Conservation (phyloP, 2,113 vertebrate genomes). For the Dicerorhinus sumatrensis region DNA sequence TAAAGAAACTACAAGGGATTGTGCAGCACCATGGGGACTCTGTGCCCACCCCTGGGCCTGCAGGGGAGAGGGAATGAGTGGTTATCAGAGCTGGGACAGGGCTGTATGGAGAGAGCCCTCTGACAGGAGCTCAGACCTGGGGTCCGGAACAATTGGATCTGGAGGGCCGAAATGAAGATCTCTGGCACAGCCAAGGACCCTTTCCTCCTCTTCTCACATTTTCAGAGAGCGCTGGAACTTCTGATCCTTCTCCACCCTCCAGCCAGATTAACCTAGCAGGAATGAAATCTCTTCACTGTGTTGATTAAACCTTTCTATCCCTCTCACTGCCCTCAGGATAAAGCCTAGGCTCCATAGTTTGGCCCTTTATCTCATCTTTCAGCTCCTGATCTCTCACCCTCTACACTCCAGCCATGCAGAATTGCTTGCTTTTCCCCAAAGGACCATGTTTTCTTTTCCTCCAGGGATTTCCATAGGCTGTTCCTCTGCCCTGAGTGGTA, state of each 20-base stretch:
- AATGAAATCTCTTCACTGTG: background rate
- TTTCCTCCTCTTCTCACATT: background rate
- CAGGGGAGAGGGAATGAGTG: background rate
- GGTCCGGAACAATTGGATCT: background rate
- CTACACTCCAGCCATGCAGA: background rate
- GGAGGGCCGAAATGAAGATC: background rate
- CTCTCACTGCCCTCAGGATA: background rate
- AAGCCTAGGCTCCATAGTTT: background rate
- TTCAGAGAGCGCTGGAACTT: background rate
- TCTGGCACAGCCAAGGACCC: background rate
- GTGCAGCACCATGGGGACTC: background rate
- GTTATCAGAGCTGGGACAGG: background rate
- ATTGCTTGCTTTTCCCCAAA: background rate
- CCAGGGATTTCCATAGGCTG: background rate
- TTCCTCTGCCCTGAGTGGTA: background rate
- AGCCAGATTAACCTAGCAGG: background rate
- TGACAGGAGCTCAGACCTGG: background rate
- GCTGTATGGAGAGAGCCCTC: background rate
- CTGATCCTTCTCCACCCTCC: background rate
- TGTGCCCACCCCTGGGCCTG: background rate
- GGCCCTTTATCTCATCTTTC: background rate
- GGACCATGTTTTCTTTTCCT: background rate
- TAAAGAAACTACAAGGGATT: constrained; percentile 7
- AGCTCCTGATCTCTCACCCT: background rate
- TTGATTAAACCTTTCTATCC: background rate